These are phyloP conservation scores for Heptranchias perlo DNA, from an alignment of 2,113 vertebrate genomes.

Conservation along the genomic window DNA sequence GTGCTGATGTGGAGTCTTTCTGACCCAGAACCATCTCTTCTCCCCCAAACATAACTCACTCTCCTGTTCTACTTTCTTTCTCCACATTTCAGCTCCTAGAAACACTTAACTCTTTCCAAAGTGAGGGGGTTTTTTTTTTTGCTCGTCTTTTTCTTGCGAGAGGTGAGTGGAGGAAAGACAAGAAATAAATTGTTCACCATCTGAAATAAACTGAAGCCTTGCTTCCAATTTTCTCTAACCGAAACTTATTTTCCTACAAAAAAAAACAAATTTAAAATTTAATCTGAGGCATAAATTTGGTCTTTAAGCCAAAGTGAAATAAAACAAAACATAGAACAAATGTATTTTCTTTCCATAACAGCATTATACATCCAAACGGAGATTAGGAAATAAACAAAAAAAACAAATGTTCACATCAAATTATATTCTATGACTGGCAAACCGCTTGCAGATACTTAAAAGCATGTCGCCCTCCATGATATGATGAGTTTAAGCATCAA, in stretches of 20 bases:
- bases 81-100: background rate
- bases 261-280: background rate
- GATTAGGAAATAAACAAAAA: background rate
- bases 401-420: slow-evolving; percentile 26
- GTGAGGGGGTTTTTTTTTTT: background rate
- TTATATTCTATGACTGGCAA: slow-evolving; percentile 28
- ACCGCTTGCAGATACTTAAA: slow-evolving; percentile 27
- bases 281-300: background rate
- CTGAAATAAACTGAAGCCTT: background rate
- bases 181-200: background rate
- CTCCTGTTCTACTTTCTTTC: background rate
- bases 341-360: slow-evolving; percentile 8
- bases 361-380: background rate
- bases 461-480: slow-evolving; percentile 29
- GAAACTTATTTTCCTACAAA: background rate
- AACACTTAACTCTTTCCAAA: background rate
- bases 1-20: background rate
- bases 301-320: background rate
- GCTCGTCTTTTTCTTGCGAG: background rate
- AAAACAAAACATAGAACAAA: background rate
- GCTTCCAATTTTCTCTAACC: background rate
- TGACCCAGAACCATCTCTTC: background rate
- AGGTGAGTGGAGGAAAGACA: background rate
- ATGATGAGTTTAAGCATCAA: slow-evolving; percentile 34
- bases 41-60: background rate